A percentile compares a stretch with the other conserved stretches of the same genome.
These are phyloP conservation scores for Esox niger DNA, from an alignment of 2,113 vertebrate genomes.

Conservation along the genomic window DNA sequence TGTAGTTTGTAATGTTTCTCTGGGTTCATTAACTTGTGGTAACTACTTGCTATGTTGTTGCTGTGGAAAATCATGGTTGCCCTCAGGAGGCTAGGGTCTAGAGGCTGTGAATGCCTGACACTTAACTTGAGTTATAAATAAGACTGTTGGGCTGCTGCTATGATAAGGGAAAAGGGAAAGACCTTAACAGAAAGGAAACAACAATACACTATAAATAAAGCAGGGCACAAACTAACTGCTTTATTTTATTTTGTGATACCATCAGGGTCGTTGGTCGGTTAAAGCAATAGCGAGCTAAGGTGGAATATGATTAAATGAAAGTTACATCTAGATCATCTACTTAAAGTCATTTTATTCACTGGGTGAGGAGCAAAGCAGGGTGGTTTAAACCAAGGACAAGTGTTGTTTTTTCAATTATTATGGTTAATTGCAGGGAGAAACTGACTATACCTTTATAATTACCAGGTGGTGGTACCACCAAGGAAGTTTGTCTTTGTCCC, in stretches of 20 bases:
- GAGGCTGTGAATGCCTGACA: conserved; percentile 67
- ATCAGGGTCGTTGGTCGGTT: conserved; percentile 4
- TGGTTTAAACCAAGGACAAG: too few relatives aligned
- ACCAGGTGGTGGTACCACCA: conserved; percentile 69
- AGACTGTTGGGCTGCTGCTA: conserved; percentile 39
- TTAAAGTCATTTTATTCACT: too few relatives aligned
- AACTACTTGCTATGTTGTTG: conserved; percentile 30
- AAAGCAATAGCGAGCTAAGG: too few relatives aligned
- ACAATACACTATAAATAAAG: conserved; percentile 15
- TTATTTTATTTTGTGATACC: too few relatives aligned
- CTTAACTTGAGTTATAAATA: conserved; percentile 69
- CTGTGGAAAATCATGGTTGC: conserved; percentile 57
- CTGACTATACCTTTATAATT: too few relatives aligned
- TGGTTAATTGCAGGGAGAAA: too few relatives aligned
- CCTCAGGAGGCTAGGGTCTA: conserved; percentile 49
- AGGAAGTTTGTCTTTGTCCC: conserved; percentile 53
- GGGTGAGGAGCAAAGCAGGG: too few relatives aligned
- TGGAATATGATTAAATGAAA: background rate
- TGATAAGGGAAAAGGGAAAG: conserved; percentile 59
- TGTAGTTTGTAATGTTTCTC: background rate
- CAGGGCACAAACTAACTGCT: background rate
- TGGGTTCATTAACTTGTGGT: background rate
- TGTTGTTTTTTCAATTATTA: too few relatives aligned
- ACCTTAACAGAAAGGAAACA: conserved; percentile 31
- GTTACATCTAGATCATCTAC: background rate